Conservation (phyloP, 2,113 vertebrate genomes). For the Chlamydotis undulata region DNA sequence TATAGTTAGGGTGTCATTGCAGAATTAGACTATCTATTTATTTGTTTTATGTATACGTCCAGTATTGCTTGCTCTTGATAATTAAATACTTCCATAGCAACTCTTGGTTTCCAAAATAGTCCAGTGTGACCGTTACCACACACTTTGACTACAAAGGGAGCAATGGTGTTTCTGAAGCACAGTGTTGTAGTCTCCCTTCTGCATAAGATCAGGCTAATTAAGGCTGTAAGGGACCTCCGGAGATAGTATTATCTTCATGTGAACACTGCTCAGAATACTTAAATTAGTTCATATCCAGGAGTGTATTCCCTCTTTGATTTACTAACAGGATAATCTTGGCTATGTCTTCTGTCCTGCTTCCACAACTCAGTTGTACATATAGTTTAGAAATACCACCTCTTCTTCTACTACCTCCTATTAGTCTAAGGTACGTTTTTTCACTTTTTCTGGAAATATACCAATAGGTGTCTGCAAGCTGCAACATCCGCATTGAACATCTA, state of each 20-base stretch:
- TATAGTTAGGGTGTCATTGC: neutral
- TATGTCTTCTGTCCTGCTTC: neutral
- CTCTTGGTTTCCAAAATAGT: neutral
- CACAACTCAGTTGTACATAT: neutral
- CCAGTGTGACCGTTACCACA: neutral
- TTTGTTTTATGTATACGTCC: neutral
- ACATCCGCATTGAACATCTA: neutral
- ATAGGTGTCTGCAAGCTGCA: neutral
- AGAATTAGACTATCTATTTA: neutral
- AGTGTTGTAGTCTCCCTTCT: neutral
- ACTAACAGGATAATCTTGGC: neutral
- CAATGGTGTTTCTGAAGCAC: neutral
- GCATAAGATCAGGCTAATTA: neutral
- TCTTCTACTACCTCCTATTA: neutral
- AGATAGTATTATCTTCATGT: neutral
- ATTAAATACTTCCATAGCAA: neutral
- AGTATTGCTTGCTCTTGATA: neutral
- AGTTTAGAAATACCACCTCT: neutral
- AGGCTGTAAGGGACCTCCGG: neutral
- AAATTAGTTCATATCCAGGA: neutral
- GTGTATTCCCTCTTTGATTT: neutral
- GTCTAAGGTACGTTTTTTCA: neutral
- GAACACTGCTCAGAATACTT: neutral
- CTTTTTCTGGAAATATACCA: neutral
- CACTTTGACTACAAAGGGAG: neutral